phyloP scores from a whole-genome alignment of 2,888 invertebrate genomes.

The Thecophora atra region DNA sequence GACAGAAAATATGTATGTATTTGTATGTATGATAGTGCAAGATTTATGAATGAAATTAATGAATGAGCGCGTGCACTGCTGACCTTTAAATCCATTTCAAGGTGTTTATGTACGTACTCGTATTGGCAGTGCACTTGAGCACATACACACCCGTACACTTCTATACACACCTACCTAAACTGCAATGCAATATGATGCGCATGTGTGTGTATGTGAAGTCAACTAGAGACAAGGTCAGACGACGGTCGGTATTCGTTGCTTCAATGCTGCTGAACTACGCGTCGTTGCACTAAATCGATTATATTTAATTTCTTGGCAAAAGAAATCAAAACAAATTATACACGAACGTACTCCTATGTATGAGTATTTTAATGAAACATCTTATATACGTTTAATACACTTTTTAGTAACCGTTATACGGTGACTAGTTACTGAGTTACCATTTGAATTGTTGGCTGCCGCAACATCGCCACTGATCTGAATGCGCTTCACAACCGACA shows the following conservation, averaged over 20 bases:
- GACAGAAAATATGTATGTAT: background rate
- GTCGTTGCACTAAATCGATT: slow-evolving; percentile 31
- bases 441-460: slow-evolving; percentile 46
- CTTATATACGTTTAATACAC: too few species aligned
- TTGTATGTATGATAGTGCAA: slow-evolving; percentile 39
- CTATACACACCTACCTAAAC: too few species aligned
- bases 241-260: background rate
- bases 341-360: too few species aligned
- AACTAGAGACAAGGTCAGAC: background rate
- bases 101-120: slow-evolving; percentile 12
- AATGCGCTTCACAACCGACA: slow-evolving; percentile 63
- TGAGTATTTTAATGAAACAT: too few species aligned
- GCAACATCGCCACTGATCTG: slow-evolving; percentile 49
- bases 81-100: slow-evolving; percentile 36
- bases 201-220: background rate
- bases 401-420: too few species aligned
- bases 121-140: too few species aligned
- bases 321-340: too few species aligned
- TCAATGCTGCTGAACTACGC: background rate
- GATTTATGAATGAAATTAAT: slow-evolving; percentile 55
- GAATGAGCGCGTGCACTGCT: slow-evolving; percentile 31
- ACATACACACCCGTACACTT: too few species aligned
- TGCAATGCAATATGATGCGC: too few species aligned
- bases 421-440: slow-evolving; percentile 36
- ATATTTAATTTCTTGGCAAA: background rate